These are phyloP conservation scores for Macrosoma leucophasiata DNA, from an alignment of 2,888 invertebrate species.

Conservation along the genomic window DNA sequence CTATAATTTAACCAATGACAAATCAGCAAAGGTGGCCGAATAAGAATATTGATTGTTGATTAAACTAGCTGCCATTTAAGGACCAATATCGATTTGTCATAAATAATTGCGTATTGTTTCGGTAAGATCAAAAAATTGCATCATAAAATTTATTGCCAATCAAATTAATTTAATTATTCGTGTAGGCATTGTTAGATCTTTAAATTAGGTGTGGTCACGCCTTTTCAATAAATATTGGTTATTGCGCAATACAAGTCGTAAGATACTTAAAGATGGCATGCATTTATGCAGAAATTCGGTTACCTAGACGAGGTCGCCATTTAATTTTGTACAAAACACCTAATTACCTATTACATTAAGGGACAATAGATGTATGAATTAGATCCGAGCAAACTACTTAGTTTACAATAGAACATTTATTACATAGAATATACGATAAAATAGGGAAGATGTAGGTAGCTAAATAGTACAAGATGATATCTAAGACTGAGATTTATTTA, in stretches of 20 bases:
- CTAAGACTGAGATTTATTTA: slow-evolving; percentile 50
- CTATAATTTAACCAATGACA: slow-evolving; percentile 1
- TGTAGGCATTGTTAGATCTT: too few species aligned
- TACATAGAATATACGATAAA: too few species aligned
- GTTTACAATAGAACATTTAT: slow-evolving; percentile 72
- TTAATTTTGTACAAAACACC: slow-evolving; percentile 72
- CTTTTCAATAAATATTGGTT: slow-evolving; percentile 11
- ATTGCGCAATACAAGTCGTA: too few species aligned
- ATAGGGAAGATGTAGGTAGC: too few species aligned
- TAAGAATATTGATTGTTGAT: too few species aligned
- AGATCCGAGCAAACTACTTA: slow-evolving; percentile 65
- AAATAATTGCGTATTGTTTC: slow-evolving; percentile 7
- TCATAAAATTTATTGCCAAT: too few species aligned
- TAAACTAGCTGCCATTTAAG: too few species aligned
- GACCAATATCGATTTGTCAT: slow-evolving; percentile 1
- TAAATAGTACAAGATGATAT: slow-evolving; percentile 57
- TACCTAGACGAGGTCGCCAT: slow-evolving; percentile 72
- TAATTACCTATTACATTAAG: slow-evolving; percentile 59
- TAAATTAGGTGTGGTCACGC: slow-evolving; percentile 15
- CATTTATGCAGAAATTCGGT: slow-evolving; percentile 69
- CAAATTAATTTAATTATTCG: too few species aligned
- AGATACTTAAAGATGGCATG: slow-evolving; percentile 32
- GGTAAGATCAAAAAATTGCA: too few species aligned
- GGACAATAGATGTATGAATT: slow-evolving; percentile 67
- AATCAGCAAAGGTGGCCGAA: slow-evolving; percentile 10